Evolutionary conservation across 2,888 invertebrate species (phyloP).

Genomic region (Empis livida): DNA sequence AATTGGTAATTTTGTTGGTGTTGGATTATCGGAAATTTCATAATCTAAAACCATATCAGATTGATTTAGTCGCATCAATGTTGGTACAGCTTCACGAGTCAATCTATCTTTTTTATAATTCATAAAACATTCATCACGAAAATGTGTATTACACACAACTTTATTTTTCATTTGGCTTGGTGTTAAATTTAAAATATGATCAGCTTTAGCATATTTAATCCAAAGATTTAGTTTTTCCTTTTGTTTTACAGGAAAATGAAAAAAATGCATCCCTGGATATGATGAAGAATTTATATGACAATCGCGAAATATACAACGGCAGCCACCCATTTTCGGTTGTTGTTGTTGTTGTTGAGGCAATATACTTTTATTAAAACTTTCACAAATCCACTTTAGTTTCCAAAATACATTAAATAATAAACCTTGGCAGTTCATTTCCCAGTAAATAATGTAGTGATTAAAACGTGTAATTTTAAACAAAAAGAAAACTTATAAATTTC

Average conservation of each 20-base stretch:
- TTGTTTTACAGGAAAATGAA: slow-evolving; percentile 38
- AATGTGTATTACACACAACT: slow-evolving; percentile 40
- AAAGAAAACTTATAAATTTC: no score
- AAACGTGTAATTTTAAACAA: no score
- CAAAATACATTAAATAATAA: no score
- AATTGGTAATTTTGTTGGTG: slow-evolving; percentile 15
- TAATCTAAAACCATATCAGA: slow-evolving; percentile 22
- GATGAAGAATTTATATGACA: slow-evolving; percentile 36
- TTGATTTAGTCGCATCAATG: slow-evolving; percentile 25
- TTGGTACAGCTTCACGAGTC: slow-evolving; percentile 37
- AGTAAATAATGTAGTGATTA: no score
- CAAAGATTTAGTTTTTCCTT: slow-evolving; percentile 17
- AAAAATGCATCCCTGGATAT: slow-evolving; percentile 36
- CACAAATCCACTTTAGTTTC: no score
- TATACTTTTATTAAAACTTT: slow-evolving; percentile 2
- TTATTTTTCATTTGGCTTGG: slow-evolving; percentile 36
- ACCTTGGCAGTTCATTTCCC: no score
- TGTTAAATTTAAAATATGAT: slow-evolving; percentile 23
- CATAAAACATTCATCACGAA: slow-evolving; percentile 38
- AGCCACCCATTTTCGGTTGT: slow-evolving; percentile 37
- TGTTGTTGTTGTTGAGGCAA: background rate
- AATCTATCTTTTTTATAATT: slow-evolving; percentile 37
- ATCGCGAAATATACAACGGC: slow-evolving; percentile 39
- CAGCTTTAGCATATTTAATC: slow-evolving; percentile 18
- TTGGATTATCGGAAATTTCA: slow-evolving; percentile 16